A percentile compares a stretch with the other conserved stretches of the same genome.
These are phyloP conservation scores for Alauda arvensis DNA, from an alignment of 2,797 vertebrate genomes.

Conservation along the genomic window DNA sequence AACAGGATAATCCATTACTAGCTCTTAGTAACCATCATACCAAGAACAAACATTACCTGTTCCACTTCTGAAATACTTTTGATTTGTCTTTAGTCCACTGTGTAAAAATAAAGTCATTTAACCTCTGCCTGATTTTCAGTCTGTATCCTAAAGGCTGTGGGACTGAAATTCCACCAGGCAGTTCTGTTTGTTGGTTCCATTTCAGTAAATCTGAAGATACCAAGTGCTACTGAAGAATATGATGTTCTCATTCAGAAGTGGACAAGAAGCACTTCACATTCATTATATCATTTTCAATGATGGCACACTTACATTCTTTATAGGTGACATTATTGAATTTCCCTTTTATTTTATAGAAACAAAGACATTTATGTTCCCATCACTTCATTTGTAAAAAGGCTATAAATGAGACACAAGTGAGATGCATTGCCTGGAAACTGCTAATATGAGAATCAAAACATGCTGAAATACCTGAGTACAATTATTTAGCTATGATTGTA, in stretches of 20 bases:
- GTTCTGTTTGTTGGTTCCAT: background rate
- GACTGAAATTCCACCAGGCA: background rate
- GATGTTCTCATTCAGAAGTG: background rate
- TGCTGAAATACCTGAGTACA: constrained; percentile 58
- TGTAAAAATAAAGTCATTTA: background rate
- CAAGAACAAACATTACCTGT: background rate
- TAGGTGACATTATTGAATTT: constrained; percentile 4
- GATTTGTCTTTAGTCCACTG: background rate
- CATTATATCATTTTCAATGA: background rate
- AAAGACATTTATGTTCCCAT: background rate
- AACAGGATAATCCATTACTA: background rate
- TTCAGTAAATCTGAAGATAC: background rate
- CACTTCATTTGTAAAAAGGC: constrained; percentile 1
- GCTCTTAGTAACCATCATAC: background rate
- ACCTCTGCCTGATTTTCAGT: background rate
- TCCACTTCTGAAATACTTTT: background rate
- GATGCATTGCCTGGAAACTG: background rate
- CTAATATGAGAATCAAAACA: constrained; percentile 12
- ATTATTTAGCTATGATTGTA: constrained; percentile 66
- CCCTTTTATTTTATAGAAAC: background rate
- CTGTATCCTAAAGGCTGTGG: background rate
- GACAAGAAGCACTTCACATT: background rate
- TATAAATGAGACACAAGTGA: background rate
- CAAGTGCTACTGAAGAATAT: background rate
- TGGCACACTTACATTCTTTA: background rate